phyloP scores from a whole-genome alignment of 2,113 vertebrate genomes.

The Morone saxatilis region DNA sequence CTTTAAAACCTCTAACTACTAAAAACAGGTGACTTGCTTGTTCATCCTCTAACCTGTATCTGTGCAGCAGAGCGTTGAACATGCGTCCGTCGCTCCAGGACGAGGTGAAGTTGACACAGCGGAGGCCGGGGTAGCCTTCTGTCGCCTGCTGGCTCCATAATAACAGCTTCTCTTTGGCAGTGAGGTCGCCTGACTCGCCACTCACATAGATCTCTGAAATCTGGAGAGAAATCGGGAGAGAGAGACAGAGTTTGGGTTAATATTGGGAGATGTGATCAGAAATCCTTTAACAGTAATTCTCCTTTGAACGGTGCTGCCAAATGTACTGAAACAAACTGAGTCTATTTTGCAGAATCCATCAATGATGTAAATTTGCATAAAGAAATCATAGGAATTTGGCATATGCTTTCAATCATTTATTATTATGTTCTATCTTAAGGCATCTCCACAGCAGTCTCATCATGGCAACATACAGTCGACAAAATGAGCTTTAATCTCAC shows the following conservation, averaged over 20 bases:
- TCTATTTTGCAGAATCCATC: background rate
- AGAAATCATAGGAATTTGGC: background rate
- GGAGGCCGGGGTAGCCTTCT: slow-evolving; percentile 93
- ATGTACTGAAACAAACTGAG: background rate
- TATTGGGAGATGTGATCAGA: background rate
- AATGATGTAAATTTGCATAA: background rate
- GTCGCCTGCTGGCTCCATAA: slow-evolving; percentile 96
- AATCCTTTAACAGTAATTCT: background rate
- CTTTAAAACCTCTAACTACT: background rate
- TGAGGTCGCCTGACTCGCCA: slow-evolving; percentile 95
- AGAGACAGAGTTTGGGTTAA: background rate
- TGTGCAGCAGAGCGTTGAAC: slow-evolving; percentile 99
- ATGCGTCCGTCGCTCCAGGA: slow-evolving; percentile 97
- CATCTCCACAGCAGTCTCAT: background rate
- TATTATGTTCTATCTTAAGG: background rate
- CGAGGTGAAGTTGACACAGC: slow-evolving; percentile 96
- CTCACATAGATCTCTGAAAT: slow-evolving; percentile 99
- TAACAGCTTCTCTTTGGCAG: slow-evolving; percentile 98
- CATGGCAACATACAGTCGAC: background rate
- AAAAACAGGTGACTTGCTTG: background rate
- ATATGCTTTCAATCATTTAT: background rate
- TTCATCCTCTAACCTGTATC: slow-evolving; percentile 88
- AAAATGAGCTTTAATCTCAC: background rate
- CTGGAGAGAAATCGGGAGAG: slow-evolving; percentile 74
- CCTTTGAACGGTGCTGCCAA: background rate